Percentiles rank a stretch among this genome's conserved stretches.
phyloP scores from a whole-genome alignment of 2,888 invertebrate genomes.

The Griposia aprilina region DNA sequence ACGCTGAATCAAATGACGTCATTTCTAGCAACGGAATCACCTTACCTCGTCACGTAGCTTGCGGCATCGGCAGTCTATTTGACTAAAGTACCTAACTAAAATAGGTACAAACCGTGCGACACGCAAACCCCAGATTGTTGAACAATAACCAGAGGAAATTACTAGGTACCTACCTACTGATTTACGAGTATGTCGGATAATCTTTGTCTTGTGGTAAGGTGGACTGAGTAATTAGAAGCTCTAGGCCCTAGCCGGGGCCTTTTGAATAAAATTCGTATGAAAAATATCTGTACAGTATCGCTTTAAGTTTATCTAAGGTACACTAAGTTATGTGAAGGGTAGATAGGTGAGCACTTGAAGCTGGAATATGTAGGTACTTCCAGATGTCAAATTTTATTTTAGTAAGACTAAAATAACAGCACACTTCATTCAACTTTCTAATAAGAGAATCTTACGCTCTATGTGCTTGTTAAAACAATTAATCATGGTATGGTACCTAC shows the following conservation, averaged over 20 bases:
- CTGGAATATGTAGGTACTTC: not conserved
- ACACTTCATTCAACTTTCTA: not conserved
- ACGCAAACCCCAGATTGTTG: conserved; percentile 35
- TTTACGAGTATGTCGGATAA: conserved; percentile 18
- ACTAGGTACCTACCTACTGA: not conserved
- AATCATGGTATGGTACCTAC: too few species aligned
- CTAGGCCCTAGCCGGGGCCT: not conserved
- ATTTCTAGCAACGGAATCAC: conserved; percentile 19
- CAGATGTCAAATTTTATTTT: not conserved
- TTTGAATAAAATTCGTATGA: not conserved
- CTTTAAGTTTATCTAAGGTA: too few species aligned
- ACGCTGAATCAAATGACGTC: conserved; percentile 38
- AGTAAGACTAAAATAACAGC: too few species aligned
- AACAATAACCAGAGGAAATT: conserved; percentile 25
- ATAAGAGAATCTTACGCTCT: too few species aligned
- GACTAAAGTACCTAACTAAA: not conserved
- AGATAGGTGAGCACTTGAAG: not conserved
- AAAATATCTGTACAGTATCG: not conserved
- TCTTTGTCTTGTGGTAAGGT: conserved; percentile 13
- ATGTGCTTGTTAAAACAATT: not conserved
- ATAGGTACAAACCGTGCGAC: conserved; percentile 23
- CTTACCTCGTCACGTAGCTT: conserved; percentile 30
- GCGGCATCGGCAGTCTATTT: not conserved
- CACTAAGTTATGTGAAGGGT: not conserved
- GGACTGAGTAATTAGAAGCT: not conserved